These are phyloP conservation scores for Urocolius indicus DNA, from an alignment of 2,113 vertebrate species.

Conservation along the genomic window DNA sequence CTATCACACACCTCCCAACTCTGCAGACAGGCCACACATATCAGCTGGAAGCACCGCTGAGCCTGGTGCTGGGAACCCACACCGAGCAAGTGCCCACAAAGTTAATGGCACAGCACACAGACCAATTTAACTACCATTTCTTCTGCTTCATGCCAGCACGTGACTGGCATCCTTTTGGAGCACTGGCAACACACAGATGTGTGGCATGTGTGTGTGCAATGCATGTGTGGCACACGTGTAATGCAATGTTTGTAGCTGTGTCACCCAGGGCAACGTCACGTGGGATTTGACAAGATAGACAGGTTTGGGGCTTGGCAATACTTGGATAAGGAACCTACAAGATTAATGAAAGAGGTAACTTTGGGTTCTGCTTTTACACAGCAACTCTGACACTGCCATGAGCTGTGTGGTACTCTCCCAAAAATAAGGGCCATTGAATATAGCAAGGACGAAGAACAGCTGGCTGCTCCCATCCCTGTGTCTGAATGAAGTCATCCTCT, in stretches of 20 bases:
- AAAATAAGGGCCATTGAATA: not conserved
- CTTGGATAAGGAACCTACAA: not conserved
- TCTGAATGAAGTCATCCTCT: not conserved
- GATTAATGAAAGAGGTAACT: not conserved
- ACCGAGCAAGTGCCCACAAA: not conserved
- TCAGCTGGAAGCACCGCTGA: not conserved
- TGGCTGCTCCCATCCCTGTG: not conserved
- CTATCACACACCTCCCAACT: not conserved
- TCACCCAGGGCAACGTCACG: not conserved
- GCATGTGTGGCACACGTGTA: not conserved
- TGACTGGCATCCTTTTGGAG: not conserved
- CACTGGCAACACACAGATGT: not conserved
- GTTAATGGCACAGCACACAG: not conserved
- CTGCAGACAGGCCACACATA: not conserved
- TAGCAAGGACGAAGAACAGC: fast-evolving
- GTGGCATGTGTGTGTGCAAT: not conserved
- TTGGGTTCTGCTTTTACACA: not conserved
- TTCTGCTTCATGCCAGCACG: not conserved
- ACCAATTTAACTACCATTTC: not conserved
- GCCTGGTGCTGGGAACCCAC: not conserved
- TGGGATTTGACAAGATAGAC: not conserved
- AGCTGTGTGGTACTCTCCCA: not conserved
- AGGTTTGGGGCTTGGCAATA: not conserved
- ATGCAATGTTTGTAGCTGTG: not conserved
- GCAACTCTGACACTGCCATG: not conserved